Evolutionary conservation across 2,797 vertebrate genomes (phyloP), one percentile per base, ranked within the genome.

Genomic region (Podargus strigoides): DNA sequence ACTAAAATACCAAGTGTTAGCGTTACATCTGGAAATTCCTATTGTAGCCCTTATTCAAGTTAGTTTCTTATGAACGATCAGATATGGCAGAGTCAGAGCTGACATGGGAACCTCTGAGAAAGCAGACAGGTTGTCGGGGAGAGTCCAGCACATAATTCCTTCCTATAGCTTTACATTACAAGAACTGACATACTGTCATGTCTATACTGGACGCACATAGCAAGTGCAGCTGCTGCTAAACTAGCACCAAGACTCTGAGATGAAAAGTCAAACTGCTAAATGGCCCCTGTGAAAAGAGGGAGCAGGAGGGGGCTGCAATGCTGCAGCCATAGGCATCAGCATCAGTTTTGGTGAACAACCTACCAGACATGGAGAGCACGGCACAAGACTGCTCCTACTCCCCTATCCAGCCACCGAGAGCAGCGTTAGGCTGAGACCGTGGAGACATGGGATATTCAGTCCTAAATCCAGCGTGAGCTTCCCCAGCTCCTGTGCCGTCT

Each of bases 381-480:
- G 21, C 50, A 19, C 36, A 49, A 28, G 18, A 5, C 27, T 16
- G 17, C 28, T 90, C 14, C 39, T 37, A 5, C 30, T 42, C 24
- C n/a, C 28, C 11, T 8, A 12, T 39, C 44, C n/a, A 23, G 37
- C 14, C 56, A 66, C n/a, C 0, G 0, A 64, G 21, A 46, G 27
- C 59, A 72, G n/a, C 6, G 1, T 23, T 6, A 24, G 56, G 18
- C 37, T 47, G 66, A 56, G 50, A 39, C 32, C 32, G 34, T 1
- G 10, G 19, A 66, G 17, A n/a, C 8, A 4, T 1, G 5, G 22
- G 13, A 44, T 50, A 16, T 21, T 77, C 46, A 46, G 17, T 27
- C 16, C 30, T 32, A 39, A 79, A 18, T 3, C 36, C 68, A 49
- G 52, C 20, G 39, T 5, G 17, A 67, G 26, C 23, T 37, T 67